phyloP scores from a whole-genome alignment of 2,113 vertebrate species.

The Scopus umbretta region DNA sequence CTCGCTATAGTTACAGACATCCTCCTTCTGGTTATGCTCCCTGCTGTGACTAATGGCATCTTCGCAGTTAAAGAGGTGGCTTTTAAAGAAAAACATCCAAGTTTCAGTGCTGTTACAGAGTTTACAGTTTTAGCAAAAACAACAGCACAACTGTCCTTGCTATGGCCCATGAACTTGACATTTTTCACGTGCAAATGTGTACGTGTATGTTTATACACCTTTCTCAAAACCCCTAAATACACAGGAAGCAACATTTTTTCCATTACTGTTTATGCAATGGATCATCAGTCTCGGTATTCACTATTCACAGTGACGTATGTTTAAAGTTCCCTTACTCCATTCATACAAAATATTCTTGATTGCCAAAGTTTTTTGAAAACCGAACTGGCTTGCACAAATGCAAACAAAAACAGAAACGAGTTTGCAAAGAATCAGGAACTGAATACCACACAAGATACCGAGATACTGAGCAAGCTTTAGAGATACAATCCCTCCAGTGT shows the following conservation, averaged over 20 bases:
- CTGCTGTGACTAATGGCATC: constrained; percentile 53
- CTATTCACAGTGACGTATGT: not conserved
- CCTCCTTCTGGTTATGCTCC: constrained; percentile 52
- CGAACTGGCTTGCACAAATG: not conserved
- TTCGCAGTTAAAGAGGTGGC: constrained; percentile 1
- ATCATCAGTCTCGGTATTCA: not conserved
- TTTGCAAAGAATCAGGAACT: not conserved
- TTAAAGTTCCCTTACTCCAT: not conserved
- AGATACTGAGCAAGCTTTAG: not conserved
- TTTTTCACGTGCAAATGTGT: not conserved
- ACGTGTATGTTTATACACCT: not conserved
- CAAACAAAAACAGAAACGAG: not conserved
- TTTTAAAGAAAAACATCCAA: constrained; percentile 35
- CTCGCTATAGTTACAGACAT: constrained; percentile 41
- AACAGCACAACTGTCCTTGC: not conserved
- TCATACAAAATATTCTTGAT: not conserved
- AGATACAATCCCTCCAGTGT: not conserved
- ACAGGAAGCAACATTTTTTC: not conserved
- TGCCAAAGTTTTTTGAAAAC: not conserved
- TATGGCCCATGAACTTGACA: not conserved
- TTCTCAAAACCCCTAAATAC: not conserved
- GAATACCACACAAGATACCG: not conserved
- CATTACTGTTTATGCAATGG: not conserved
- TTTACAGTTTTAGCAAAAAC: not conserved
- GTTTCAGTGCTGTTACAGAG: not conserved